phyloP scores from a whole-genome alignment of 53 echinoderm and acorn worm genomes.

The Paracentrotus lividus region DNA sequence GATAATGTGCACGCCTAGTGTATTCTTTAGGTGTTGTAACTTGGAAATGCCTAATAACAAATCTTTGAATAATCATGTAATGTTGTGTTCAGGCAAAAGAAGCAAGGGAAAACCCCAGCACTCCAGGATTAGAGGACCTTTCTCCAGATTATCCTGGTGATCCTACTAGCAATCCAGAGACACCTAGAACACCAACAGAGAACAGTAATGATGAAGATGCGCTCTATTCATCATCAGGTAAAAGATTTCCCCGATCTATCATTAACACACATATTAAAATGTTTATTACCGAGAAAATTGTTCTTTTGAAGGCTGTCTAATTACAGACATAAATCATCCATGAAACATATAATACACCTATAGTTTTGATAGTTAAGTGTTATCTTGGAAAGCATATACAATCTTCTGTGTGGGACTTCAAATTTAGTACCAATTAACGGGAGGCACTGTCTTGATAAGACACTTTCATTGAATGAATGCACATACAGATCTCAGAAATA shows the following conservation, averaged over 20 bases:
- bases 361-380: too few species aligned
- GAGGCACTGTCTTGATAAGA: not conserved
- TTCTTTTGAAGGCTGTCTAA: too few species aligned
- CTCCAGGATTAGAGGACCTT: conserved; percentile 56
- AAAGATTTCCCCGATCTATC: not conserved
- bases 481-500: not conserved
- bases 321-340: too few species aligned
- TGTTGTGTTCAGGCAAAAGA: conserved; percentile 41
- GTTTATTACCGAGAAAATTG: not conserved
- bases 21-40: too few species aligned
- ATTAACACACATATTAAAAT: not conserved
- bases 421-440: not conserved
- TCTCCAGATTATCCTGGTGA: conserved; percentile 51
- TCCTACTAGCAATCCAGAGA: conserved; percentile 29
- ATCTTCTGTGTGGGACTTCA: too few species aligned
- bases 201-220: conserved; percentile 62
- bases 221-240: conserved; percentile 59
- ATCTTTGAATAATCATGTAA: not conserved
- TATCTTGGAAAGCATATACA: too few species aligned
- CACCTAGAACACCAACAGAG: conserved; percentile 63
- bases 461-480: not conserved
- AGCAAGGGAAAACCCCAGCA: conserved; percentile 44
- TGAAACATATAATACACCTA: too few species aligned
- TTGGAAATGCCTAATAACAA: too few species aligned
- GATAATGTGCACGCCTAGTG: too few species aligned